A percentile compares a stretch with the other conserved stretches of the same genome.
Conservation (phyloP, 92 coral and sea anemone species). For the Porites evermanni region DNA sequence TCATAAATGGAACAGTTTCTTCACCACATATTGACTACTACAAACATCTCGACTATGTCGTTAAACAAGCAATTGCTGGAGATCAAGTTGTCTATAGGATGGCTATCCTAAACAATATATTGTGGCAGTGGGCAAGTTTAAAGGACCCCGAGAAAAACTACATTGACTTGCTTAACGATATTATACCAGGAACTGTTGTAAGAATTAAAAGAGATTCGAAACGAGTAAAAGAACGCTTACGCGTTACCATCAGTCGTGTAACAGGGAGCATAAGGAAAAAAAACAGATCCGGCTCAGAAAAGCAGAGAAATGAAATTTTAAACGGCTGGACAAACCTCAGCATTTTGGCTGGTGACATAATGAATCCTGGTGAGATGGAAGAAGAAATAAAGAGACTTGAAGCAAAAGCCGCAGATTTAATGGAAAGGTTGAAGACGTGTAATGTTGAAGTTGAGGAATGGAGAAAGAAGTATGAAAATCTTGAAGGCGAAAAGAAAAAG, state of each 20-base stretch:
- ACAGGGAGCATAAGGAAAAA: too few relatives aligned
- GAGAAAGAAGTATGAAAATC: constrained; percentile 21
- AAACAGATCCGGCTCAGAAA: too few relatives aligned
- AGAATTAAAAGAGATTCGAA: too few relatives aligned
- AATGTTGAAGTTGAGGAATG: constrained; percentile 54
- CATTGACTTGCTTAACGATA: constrained; percentile 47
- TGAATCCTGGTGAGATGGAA: too few relatives aligned
- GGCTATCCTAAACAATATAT: constrained; percentile 48
- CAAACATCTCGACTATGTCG: constrained; percentile 28
- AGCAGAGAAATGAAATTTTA: too few relatives aligned
- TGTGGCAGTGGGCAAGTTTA: constrained; percentile 39
- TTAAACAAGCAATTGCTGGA: constrained; percentile 45
- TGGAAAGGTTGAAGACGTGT: too few relatives aligned
- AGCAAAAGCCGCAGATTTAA: too few relatives aligned
- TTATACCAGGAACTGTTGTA: constrained; percentile 7
- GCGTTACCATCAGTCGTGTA: too few relatives aligned
- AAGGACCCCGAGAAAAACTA: constrained; percentile 16
- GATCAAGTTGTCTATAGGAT: constrained; percentile 54
- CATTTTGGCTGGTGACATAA: too few relatives aligned
- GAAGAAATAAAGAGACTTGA: too few relatives aligned
- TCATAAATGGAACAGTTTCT: constrained; percentile 11
- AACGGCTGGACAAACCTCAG: too few relatives aligned
- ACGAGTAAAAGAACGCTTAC: too few relatives aligned
- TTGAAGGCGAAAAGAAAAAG: constrained; percentile 42
- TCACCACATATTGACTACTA: constrained; percentile 4